Evolutionary conservation across 2,888 invertebrate species (phyloP).

Genomic region (Nycteola revayana): DNA sequence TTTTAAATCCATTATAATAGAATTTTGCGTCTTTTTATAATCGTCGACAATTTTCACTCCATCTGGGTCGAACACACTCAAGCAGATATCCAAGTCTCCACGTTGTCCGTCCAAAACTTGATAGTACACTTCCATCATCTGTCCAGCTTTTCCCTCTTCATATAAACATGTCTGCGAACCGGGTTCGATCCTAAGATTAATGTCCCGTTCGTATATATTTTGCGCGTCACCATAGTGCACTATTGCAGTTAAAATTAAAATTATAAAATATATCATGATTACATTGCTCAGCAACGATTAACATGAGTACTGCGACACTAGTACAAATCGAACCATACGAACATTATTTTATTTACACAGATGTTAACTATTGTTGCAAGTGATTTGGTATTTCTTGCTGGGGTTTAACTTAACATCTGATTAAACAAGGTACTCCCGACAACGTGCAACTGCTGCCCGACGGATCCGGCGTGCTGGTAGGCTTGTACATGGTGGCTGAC

Average conservation of each 20-base stretch:
- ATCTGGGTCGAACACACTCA: slow-evolving; percentile 85
- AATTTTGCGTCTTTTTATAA: slow-evolving; percentile 86
- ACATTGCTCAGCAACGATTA: neutral
- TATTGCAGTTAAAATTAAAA: slow-evolving; percentile 5
- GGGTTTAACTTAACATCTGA: slow-evolving; percentile 5
- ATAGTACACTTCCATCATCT: slow-evolving; percentile 65
- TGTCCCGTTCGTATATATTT: slow-evolving; percentile 52
- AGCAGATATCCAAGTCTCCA: slow-evolving; percentile 91
- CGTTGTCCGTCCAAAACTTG: slow-evolving; percentile 90
- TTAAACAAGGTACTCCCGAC: slow-evolving; percentile 81
- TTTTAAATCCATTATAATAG: slow-evolving; percentile 83
- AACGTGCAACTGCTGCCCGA: slow-evolving; percentile 82
- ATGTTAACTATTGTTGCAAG: slow-evolving; percentile 8
- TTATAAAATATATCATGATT: slow-evolving; percentile 13
- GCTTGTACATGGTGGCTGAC: slow-evolving; percentile 75
- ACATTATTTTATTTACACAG: slow-evolving; percentile 30
- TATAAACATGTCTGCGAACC: slow-evolving; percentile 63
- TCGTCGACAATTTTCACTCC: slow-evolving; percentile 84
- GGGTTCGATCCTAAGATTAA: slow-evolving; percentile 64
- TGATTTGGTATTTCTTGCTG: neutral
- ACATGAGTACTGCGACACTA: no score
- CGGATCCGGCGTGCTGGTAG: slow-evolving; percentile 85
- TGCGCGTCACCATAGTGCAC: slow-evolving; percentile 25
- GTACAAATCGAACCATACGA: neutral
- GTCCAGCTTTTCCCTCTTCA: slow-evolving; percentile 57